Conservation (phyloP, 2,797 vertebrate species). For the Eulemur albifrons region DNA sequence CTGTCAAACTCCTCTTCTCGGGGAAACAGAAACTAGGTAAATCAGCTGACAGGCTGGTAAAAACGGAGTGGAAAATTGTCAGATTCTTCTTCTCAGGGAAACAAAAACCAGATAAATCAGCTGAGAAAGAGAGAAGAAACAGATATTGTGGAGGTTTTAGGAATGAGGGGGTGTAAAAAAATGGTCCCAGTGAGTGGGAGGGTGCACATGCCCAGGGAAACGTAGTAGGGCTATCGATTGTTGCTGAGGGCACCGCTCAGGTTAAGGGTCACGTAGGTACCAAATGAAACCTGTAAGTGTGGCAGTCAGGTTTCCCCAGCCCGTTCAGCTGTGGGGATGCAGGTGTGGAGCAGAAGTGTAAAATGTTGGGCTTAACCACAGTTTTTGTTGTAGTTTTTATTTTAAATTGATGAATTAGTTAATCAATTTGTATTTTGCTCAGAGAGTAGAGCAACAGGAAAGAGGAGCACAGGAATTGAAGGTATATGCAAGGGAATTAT, state of each 20-base stretch:
- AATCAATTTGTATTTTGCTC: neutral
- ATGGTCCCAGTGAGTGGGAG: neutral
- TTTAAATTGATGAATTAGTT: neutral
- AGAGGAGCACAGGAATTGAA: neutral
- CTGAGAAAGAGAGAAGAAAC: neutral
- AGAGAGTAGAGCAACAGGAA: neutral
- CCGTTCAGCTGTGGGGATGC: neutral
- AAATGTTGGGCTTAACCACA: neutral
- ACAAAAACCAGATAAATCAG: neutral
- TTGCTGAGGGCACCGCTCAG: neutral
- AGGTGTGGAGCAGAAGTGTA: neutral
- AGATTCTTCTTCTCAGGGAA: conserved; percentile 20
- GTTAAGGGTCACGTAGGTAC: neutral
- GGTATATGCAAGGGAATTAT: neutral
- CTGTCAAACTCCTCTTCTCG: neutral
- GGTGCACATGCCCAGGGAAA: neutral
- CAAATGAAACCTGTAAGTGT: neutral
- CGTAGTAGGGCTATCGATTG: accelerated
- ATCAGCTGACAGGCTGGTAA: neutral
- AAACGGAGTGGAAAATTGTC: neutral
- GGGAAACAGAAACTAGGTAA: neutral
- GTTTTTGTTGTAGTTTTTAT: neutral
- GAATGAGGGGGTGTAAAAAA: neutral
- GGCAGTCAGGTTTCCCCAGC: neutral
- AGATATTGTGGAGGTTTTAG: neutral